Percentiles rank a stretch among this genome's conserved stretches.
Conservation (phyloP, 1,140 invertebrate species). For the Drosophila albomicans region DNA sequence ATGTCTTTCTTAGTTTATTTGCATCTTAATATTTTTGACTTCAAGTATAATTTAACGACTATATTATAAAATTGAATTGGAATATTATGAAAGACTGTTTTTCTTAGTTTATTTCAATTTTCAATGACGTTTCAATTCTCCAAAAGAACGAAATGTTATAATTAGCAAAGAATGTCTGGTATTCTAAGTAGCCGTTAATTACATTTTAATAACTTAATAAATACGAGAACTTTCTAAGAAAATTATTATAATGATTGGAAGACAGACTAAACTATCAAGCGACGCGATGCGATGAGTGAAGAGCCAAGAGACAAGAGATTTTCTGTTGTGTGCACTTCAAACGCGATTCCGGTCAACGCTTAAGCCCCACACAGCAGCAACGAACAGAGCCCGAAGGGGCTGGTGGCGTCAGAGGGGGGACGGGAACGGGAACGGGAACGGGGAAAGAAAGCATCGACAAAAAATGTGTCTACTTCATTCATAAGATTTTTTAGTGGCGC, state of each 20-base stretch:
- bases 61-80: no score
- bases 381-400: background rate
- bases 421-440: background rate
- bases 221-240: constrained; percentile 66
- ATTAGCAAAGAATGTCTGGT: constrained; percentile 57
- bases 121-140: background rate
- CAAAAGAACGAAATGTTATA: constrained; percentile 21
- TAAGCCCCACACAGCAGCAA: constrained; percentile 48
- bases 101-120: no score
- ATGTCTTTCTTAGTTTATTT: no score
- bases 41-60: no score
- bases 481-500: constrained; percentile 82
- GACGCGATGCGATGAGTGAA: background rate
- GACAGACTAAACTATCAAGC: constrained; percentile 30
- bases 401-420: background rate
- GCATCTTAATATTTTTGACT: no score
- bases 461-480: constrained; percentile 82
- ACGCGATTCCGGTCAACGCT: constrained; percentile 64
- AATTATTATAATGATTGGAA: constrained; percentile 63
- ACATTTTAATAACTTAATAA: constrained; percentile 81
- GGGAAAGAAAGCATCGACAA: constrained; percentile 36
- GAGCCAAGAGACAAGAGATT: constrained; percentile 8
- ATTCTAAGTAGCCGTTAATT: constrained; percentile 60
- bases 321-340: constrained; percentile 49
- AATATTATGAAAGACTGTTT: no score